Evolutionary conservation across 1,140 invertebrate genomes (phyloP).

Genomic region (Planococcus citri): DNA sequence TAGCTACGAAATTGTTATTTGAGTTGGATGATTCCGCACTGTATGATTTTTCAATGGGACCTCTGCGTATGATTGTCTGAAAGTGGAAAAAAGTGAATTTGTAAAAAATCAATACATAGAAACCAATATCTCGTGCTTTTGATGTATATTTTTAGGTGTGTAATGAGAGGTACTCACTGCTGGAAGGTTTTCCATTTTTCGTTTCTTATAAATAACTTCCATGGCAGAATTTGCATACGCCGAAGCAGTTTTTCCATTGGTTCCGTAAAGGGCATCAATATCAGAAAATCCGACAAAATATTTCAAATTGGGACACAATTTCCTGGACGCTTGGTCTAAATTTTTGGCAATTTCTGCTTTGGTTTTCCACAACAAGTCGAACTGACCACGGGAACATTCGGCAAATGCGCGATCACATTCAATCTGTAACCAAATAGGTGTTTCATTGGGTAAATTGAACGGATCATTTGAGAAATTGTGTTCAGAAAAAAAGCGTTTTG

Average conservation of each 20-base stretch:
- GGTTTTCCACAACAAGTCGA: constrained; percentile 31
- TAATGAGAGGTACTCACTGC: neutral
- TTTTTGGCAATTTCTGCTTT: constrained; percentile 40
- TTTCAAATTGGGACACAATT: constrained; percentile 61
- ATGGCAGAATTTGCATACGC: neutral
- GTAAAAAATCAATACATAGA: neutral
- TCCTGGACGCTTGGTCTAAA: constrained; percentile 59
- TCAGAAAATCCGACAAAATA: constrained; percentile 57
- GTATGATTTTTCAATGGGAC: neutral
- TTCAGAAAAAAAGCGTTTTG: no score
- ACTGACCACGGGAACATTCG: constrained; percentile 60
- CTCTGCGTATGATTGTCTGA: neutral
- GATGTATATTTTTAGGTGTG: neutral
- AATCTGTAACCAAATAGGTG: constrained; percentile 47
- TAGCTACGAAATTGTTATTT: neutral
- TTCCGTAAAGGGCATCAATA: neutral
- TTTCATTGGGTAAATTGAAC: neutral
- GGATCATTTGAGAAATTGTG: no score
- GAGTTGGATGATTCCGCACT: neutral
- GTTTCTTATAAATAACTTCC: neutral
- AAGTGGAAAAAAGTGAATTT: neutral
- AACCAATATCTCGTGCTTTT: neutral
- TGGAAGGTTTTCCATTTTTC: neutral
- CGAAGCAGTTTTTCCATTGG: neutral
- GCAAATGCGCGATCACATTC: constrained; percentile 60